A percentile compares a stretch with the other conserved stretches of the same genome.
Evolutionary conservation across 2,797 vertebrate genomes (phyloP).

Genomic region (Gambelia wislizenii): DNA sequence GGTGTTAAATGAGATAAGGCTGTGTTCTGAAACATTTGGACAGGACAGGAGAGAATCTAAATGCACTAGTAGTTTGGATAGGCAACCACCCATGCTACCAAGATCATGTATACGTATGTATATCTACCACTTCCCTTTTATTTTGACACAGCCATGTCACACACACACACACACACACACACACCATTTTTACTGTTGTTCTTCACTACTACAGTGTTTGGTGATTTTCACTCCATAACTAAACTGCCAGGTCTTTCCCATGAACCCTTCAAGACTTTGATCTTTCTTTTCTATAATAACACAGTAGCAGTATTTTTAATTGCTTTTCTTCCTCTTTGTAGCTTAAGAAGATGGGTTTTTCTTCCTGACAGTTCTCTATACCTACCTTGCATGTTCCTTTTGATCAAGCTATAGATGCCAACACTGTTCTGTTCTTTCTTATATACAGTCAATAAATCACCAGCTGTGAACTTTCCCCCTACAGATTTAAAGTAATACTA

Average conservation of each 20-base stretch:
- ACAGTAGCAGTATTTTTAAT: background rate
- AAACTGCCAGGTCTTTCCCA: background rate
- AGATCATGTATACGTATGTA: background rate
- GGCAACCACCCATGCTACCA: background rate
- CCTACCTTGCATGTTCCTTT: slow-evolving; percentile 8
- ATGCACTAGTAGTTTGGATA: background rate
- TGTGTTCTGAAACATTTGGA: background rate
- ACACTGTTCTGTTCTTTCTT: background rate
- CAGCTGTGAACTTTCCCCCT: background rate
- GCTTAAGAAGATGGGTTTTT: background rate
- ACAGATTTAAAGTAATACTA: background rate
- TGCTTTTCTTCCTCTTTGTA: background rate
- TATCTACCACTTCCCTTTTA: background rate
- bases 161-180: background rate
- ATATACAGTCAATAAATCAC: slow-evolving; percentile 20
- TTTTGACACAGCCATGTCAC: background rate
- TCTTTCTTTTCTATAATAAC: background rate
- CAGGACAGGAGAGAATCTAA: background rate
- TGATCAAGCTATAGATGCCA: slow-evolving; percentile 13
- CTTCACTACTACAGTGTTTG: background rate
- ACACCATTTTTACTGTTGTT: background rate
- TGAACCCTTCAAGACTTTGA: background rate
- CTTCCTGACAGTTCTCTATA: background rate
- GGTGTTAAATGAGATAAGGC: background rate
- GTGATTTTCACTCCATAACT: background rate